A percentile compares a stretch with the other conserved stretches of the same genome.
Evolutionary conservation across 2,113 vertebrate genomes (phyloP).

Genomic region (Hystrix brachyura): DNA sequence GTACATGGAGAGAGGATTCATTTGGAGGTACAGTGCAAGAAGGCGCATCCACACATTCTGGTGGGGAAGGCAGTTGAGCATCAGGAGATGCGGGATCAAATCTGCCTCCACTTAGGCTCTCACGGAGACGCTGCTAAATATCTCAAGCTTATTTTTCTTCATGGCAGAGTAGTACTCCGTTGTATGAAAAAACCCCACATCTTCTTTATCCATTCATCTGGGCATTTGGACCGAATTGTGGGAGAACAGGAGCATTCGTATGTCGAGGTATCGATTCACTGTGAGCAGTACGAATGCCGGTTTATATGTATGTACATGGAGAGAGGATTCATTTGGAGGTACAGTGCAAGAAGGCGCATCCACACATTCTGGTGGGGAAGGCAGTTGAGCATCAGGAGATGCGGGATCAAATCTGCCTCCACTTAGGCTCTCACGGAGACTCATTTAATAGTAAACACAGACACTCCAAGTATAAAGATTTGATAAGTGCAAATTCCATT

Average conservation of each 20-base stretch:
- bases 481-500: neutral
- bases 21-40: neutral
- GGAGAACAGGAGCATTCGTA: too few species aligned
- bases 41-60: neutral
- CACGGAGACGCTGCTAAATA: constrained; percentile 9
- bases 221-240: too few species aligned
- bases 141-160: too few species aligned
- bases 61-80: neutral
- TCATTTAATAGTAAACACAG: neutral
- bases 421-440: neutral
- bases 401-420: neutral
- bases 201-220: too few species aligned
- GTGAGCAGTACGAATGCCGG: neutral
- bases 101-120: neutral
- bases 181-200: too few species aligned
- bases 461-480: neutral
- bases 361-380: neutral
- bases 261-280: neutral
- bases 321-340: neutral
- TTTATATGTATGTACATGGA: neutral
- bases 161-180: too few species aligned
- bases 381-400: neutral
- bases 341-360: neutral
- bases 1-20: neutral
- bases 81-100: neutral